Conservation (phyloP, 2,888 invertebrate genomes). For the Cheilosia urbana region DNA sequence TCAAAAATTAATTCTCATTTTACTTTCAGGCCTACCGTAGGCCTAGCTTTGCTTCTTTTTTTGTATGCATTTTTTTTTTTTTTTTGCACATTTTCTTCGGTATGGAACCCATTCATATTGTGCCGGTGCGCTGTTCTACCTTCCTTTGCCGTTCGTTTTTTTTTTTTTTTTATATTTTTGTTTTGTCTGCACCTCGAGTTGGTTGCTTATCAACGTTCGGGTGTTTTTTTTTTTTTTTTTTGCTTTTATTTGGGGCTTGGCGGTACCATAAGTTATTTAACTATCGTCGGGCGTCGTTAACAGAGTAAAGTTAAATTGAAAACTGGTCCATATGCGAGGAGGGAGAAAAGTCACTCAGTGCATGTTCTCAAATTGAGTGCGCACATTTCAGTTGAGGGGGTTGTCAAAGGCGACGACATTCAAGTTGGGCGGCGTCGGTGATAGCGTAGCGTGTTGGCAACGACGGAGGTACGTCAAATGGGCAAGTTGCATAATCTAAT, state of each 20-base stretch:
- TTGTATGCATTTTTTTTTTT: not conserved
- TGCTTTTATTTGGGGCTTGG: conserved; percentile 44
- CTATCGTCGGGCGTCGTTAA: conserved; percentile 41
- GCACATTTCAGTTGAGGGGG: conserved; percentile 56
- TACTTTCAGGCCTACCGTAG: conserved; percentile 74
- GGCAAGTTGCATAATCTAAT: conserved; percentile 55
- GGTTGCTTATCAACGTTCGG: conserved; percentile 59
- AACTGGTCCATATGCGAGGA: conserved; percentile 59
- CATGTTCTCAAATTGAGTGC: conserved; percentile 61
- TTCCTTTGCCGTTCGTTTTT: conserved; percentile 36
- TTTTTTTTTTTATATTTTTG: conserved; percentile 14
- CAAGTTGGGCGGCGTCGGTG: conserved; percentile 46
- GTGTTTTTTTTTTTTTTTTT: conserved; percentile 29
- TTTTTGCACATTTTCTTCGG: conserved; percentile 42
- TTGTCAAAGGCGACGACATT: conserved; percentile 66
- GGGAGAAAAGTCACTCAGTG: conserved; percentile 48
- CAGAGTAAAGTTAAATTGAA: conserved; percentile 53
- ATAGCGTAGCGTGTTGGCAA: not conserved
- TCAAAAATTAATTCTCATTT: conserved; percentile 72
- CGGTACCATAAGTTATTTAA: conserved; percentile 60
- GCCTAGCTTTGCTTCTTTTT: conserved; percentile 50
- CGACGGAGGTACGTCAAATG: conserved; percentile 65
- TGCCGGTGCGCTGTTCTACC: conserved; percentile 58
- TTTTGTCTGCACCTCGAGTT: conserved; percentile 58
- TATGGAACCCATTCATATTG: conserved; percentile 57